Evolutionary conservation across 1,140 invertebrate genomes (phyloP), one percentile per base, ranked within the genome.

Genomic region (Pseudoatta argentina): DNA sequence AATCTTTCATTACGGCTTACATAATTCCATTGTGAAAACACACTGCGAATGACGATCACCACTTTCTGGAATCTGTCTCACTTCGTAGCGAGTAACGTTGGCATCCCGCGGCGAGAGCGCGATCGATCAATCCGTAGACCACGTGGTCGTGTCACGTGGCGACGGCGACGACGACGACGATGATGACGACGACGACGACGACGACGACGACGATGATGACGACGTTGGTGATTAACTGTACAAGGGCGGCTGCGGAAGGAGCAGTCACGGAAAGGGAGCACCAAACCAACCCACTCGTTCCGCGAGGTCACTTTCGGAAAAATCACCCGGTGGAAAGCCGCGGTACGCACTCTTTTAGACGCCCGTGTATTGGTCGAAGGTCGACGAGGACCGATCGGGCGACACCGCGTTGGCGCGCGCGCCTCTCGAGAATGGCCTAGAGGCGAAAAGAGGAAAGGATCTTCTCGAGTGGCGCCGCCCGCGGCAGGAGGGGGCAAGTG

Each of bases 361-460:
- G 89, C 88, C 85, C 92, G 92, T 88, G 92, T 92, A 92, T 93
- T 91, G 87, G 79, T 91, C 90, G 86, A 92, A 91, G 91, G 89
- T 90, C 89, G 89, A 61, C 88, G 88, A 90, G 86, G 85, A 91
- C 88, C 89, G 89, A 90, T 90, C 89, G 89, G 67, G 71, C 88
- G 89, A 92, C 91, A 94, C 94, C 93, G 92, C 92, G 93, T 94
- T 93, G 94, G 93, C 93, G 93, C 94, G 95, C 94, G 94, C 94
- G 93, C 93, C 92, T 94, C 94, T 94, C 93, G 93, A 94, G 94
- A 95, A 95, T 95, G 94, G 94, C 94, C 95, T 95, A 94, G 92
- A 95, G 95, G 94, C 95, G 94, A 95, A 95, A 94, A 94, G 94
- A 94, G 93, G 93, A 94, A 93, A 95, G 93, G 93, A 94, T 91